Conservation (phyloP, 2,113 vertebrate species). For the Hepsetus odoe region DNA sequence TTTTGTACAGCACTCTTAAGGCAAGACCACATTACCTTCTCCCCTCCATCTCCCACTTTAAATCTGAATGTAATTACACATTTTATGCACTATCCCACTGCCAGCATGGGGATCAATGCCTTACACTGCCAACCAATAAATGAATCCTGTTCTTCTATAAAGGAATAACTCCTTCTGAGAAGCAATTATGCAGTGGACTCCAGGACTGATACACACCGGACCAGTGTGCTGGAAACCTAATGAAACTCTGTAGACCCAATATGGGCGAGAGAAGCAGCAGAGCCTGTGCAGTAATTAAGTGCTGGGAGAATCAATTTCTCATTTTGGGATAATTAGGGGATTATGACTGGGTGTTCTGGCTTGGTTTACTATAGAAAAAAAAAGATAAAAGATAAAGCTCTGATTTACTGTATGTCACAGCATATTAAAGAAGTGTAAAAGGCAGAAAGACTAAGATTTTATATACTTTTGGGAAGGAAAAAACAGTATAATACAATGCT, state of each 20-base stretch:
- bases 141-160: constrained; percentile 44
- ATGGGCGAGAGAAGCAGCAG: constrained; percentile 22
- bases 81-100: constrained; percentile 51
- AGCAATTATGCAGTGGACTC: constrained; percentile 41
- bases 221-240: constrained; percentile 37
- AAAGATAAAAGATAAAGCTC: no score
- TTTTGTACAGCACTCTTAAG: neutral
- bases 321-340: constrained; percentile 52
- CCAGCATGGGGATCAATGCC: constrained; percentile 41
- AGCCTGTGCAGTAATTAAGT: constrained; percentile 50
- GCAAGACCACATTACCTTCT: neutral
- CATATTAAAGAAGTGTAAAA: constrained; percentile 3
- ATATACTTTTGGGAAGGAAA: neutral
- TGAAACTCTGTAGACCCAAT: constrained; percentile 52
- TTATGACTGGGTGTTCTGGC: constrained; percentile 42
- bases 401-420: constrained; percentile 28
- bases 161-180: constrained; percentile 44
- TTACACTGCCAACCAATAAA: constrained; percentile 48
- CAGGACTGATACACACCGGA: constrained; percentile 30
- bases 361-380: constrained; percentile 26
- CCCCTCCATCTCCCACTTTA: constrained; percentile 31
- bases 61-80: constrained; percentile 55
- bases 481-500: neutral
- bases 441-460: constrained; percentile 5
- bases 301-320: constrained; percentile 54